Conservation (phyloP, 2,888 invertebrate species). For the Cephus nigrinus region DNA sequence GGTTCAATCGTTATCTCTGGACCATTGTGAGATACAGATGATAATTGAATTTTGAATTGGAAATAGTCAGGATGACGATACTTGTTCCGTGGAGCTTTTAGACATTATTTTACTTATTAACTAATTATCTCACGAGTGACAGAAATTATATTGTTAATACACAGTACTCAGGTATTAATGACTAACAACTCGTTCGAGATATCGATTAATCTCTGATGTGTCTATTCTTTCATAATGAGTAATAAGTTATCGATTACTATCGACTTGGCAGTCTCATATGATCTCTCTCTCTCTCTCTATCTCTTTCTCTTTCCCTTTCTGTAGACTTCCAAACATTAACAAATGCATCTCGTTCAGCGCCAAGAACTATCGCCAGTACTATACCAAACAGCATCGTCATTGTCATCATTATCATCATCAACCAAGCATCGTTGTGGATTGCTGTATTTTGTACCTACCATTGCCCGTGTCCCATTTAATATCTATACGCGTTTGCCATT, state of each 20-base stretch:
- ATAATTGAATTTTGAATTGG: background rate
- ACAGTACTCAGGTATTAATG: background rate
- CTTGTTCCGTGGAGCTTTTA: slow-evolving; percentile 25
- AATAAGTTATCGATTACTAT: no score
- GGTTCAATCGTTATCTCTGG: background rate
- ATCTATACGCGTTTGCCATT: slow-evolving; percentile 17
- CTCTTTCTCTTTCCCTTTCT: no score
- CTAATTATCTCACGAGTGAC: background rate
- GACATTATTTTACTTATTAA: slow-evolving; percentile 30
- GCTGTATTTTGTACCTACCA: background rate
- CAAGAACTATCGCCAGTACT: background rate
- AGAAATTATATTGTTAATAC: background rate
- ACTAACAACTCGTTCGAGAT: background rate
- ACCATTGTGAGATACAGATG: background rate
- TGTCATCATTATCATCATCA: background rate
- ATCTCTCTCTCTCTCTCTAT: background rate
- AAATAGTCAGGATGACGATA: background rate
- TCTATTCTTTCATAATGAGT: no score
- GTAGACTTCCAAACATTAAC: background rate
- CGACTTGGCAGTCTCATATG: no score
- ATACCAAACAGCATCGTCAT: background rate
- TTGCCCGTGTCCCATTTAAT: background rate
- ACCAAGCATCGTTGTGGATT: background rate
- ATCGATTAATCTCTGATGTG: background rate
- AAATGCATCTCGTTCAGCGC: background rate